phyloP scores from a whole-genome alignment of 2,888 invertebrate genomes.

The Orthonevra nobilis region DNA sequence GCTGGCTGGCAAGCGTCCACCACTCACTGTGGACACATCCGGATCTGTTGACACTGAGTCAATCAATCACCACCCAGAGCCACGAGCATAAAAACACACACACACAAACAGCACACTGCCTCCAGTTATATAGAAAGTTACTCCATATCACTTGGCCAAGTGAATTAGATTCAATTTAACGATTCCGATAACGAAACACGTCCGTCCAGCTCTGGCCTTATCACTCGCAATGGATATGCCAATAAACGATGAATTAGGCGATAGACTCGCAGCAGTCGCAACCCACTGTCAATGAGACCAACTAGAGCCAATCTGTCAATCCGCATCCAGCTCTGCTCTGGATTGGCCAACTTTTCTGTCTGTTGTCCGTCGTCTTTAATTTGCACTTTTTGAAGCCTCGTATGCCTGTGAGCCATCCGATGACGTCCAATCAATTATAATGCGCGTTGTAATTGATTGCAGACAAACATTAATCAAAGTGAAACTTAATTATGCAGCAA shows the following conservation, averaged over 20 bases:
- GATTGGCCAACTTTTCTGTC: slow-evolving; percentile 39
- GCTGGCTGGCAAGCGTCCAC: slow-evolving; percentile 13
- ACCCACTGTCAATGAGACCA: slow-evolving; percentile 39
- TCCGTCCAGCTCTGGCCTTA: slow-evolving; percentile 34
- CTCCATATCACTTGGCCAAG: slow-evolving; percentile 49
- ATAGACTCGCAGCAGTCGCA: slow-evolving; percentile 43
- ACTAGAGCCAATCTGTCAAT: slow-evolving; percentile 46
- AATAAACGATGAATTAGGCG: slow-evolving; percentile 63
- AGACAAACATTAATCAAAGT: slow-evolving; percentile 68
- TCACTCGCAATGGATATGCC: slow-evolving; percentile 59
- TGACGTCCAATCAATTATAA: slow-evolving; percentile 62
- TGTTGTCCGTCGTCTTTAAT: slow-evolving; percentile 13
- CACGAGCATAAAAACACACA: background rate
- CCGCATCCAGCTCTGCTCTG: background rate
- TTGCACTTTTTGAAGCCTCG: slow-evolving; percentile 28
- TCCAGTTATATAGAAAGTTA: slow-evolving; percentile 51
- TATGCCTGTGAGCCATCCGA: slow-evolving; percentile 30
- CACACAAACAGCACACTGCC: background rate
- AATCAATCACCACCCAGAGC: slow-evolving; percentile 56
- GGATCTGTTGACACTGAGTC: slow-evolving; percentile 61
- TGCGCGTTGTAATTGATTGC: slow-evolving; percentile 66
- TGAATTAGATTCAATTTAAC: slow-evolving; percentile 68
- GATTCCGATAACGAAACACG: slow-evolving; percentile 58
- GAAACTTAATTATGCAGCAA: slow-evolving; percentile 67
- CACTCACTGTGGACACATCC: slow-evolving; percentile 41